Base-by-base conservation (phyloP, 2,888 invertebrate species). In the Drosophila atroscutellata region DNA sequence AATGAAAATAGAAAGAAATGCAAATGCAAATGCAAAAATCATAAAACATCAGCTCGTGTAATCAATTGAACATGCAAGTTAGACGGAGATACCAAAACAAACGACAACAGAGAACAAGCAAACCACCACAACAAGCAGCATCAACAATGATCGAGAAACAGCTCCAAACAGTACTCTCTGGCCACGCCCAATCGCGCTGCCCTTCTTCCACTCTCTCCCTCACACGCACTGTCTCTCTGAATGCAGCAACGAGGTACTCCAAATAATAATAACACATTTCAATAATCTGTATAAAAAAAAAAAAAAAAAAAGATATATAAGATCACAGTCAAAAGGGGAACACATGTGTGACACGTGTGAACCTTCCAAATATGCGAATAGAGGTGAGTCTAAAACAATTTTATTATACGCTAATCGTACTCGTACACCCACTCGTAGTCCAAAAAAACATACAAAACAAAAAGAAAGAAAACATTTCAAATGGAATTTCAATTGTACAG, bases 241-340 rank as follows among this genome's bases (percentile, higher is more conserved):
- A 58, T 68, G 81, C 75, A 81, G 78, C 85, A 80, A 80, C 83
- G 87, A 87, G 87, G 87, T 87, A 87, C 87, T 83, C 86, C 71
- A 83, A 83, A 86, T 74, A 82, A 85, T 84, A 77, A 86, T 81
- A 81, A 80, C 65, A 84, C 80, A 84, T 86, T 85, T 73, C 71
- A 84, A 78, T 84, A 86, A 82, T 80, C 77, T 80, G 70, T 79
- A 68, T 69, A 72, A 68, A 71, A 77, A 61, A 61, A 72, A 61
- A 78, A 62, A 52, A 72, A 83, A 70, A 78, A 62, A 52, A 74
- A 77, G 57, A 50, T 42, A 39, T 20, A 26, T 65, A 62, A 50
- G 55, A 73, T 72, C 72, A 72, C 79, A 79, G 79, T 69, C 69
- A 60, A 47, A 62, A 52, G 64, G 66, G 64, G 50, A 62, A 72